phyloP scores from a whole-genome alignment of 2,113 vertebrate species.

The Ovibos moschatus region DNA sequence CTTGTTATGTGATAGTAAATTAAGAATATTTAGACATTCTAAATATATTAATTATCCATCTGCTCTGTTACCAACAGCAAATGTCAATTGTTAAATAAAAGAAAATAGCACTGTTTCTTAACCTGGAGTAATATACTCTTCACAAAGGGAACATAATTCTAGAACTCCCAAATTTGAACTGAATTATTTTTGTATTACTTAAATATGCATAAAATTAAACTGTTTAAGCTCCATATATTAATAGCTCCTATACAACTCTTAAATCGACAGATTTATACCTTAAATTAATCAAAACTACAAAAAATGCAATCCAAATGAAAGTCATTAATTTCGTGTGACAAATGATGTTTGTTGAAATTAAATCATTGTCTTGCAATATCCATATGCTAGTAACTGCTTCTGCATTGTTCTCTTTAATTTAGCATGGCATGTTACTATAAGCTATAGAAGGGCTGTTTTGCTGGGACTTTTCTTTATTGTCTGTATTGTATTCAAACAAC shows the following conservation, averaged over 20 bases:
- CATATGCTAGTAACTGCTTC: neutral
- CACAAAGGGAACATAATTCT: neutral
- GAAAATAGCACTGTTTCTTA: neutral
- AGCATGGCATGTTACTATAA: neutral
- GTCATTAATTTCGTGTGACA: neutral
- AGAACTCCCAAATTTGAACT: neutral
- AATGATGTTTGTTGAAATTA: neutral
- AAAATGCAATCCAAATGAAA: neutral
- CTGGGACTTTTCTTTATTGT: neutral
- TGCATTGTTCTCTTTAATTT: neutral
- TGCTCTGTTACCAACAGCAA: neutral
- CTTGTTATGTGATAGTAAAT: neutral
- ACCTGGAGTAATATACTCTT: neutral
- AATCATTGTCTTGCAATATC: neutral
- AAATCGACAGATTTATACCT: neutral
- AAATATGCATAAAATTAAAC: neutral
- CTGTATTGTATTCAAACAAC: neutral
- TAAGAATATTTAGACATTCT: neutral
- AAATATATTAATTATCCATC: neutral
- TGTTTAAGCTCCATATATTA: neutral
- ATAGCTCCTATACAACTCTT: neutral
- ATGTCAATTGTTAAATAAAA: slow-evolving; percentile 11
- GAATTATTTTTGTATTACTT: neutral
- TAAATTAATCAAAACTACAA: neutral
- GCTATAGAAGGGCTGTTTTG: neutral